phyloP scores from a whole-genome alignment of 2,113 vertebrate species.

The Coracopsis vasa region DNA sequence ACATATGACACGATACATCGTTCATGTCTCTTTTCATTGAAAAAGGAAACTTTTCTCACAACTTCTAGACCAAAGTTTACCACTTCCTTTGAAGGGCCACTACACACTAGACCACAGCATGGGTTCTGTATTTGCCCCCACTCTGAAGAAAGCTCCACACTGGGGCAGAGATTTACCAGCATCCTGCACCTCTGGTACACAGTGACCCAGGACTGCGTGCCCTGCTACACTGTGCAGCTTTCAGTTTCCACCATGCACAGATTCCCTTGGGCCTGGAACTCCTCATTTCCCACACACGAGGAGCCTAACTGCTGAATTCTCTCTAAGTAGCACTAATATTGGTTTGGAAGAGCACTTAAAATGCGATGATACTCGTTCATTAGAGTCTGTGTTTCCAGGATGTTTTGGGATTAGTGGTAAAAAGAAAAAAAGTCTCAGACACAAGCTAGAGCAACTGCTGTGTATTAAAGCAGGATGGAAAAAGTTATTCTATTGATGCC shows the following conservation, averaged over 20 bases:
- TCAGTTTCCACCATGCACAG: background rate
- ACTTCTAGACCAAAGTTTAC: background rate
- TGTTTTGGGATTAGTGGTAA: conserved; percentile 45
- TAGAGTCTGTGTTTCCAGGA: conserved; percentile 15
- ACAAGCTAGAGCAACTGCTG: conserved; percentile 33
- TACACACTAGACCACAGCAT: background rate
- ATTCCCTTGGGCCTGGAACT: background rate
- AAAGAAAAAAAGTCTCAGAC: background rate
- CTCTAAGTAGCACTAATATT: background rate
- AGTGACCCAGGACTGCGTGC: rapidly evolving
- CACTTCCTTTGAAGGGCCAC: background rate
- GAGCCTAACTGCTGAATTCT: background rate
- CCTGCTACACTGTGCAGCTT: rapidly evolving
- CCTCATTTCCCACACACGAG: background rate
- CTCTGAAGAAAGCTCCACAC: rapidly evolving
- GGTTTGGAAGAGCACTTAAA: background rate
- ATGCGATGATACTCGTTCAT: background rate
- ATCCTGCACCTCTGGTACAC: too few relatives aligned
- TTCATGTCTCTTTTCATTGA: background rate
- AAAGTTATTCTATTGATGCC: conserved; percentile 71
- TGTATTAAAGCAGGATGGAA: conserved; percentile 54
- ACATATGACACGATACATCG: background rate
- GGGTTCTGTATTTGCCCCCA: too few relatives aligned
- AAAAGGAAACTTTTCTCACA: background rate
- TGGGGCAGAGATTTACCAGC: too few relatives aligned